Conservation (phyloP, 2,888 invertebrate genomes). For the Macrophya alboannulata region DNA sequence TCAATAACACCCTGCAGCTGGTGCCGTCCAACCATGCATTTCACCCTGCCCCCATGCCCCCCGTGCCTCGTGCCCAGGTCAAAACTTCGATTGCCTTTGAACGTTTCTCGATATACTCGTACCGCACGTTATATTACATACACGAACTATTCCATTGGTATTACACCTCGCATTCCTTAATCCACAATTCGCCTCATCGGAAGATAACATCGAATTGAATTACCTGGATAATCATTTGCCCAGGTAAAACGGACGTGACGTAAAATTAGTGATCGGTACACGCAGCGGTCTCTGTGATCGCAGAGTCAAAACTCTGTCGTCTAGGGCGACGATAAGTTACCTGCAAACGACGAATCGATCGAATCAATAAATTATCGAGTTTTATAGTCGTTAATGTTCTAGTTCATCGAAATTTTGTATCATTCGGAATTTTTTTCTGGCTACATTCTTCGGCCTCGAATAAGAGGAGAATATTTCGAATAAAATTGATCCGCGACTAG, state of each 20-base stretch:
- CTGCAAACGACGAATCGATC: not conserved
- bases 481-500: not conserved
- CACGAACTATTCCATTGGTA: not conserved
- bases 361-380: not conserved
- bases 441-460: too few relatives aligned
- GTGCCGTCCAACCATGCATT: conserved; percentile 78
- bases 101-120: not conserved
- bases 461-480: too few relatives aligned
- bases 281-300: conserved; percentile 18
- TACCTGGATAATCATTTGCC: not conserved
- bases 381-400: not conserved
- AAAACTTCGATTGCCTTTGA: conserved; percentile 42
- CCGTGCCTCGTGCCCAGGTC: not conserved
- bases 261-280: not conserved
- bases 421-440: too few relatives aligned
- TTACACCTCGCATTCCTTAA: not conserved
- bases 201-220: not conserved
- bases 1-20: conserved; percentile 79
- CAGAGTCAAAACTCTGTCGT: not conserved
- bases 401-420: too few relatives aligned
- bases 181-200: not conserved
- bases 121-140: not conserved
- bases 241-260: conserved; percentile 10
- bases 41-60: conserved; percentile 59
- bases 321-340: conserved; percentile 10